Conservation (phyloP, 2,888 invertebrate genomes). For the Chrysotoxum bicinctum region DNA sequence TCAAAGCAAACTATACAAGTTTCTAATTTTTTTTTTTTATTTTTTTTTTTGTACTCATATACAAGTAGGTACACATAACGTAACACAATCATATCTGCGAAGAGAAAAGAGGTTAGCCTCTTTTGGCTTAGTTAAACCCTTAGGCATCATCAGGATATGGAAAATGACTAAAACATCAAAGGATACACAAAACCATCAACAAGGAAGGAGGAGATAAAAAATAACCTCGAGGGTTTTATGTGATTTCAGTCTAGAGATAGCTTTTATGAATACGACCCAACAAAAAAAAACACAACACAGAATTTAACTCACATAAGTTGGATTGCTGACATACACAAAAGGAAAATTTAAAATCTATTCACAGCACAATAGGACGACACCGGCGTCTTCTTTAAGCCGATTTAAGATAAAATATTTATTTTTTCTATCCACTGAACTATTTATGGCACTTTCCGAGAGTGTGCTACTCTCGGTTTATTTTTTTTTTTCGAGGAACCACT, state of each 20-base stretch:
- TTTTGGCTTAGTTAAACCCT: conserved; percentile 20
- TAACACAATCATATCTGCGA: conserved; percentile 13
- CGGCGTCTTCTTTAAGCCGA: conserved; percentile 7
- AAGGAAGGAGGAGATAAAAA: conserved; percentile 25
- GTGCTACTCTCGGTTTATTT: neutral
- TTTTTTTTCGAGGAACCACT: neutral
- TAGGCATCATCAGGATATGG: conserved; percentile 22
- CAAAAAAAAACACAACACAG: neutral
- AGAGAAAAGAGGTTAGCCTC: conserved; percentile 6
- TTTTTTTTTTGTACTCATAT: neutral
- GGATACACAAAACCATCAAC: conserved; percentile 34
- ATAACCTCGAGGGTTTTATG: neutral
- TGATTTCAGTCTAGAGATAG: neutral
- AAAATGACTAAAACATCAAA: conserved; percentile 48
- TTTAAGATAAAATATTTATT: conserved; percentile 10
- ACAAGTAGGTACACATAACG: neutral
- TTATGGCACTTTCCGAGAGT: conserved; percentile 27
- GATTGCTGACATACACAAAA: conserved; percentile 13
- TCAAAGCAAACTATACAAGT: conserved; percentile 22
- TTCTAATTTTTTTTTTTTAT: neutral
- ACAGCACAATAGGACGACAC: conserved; percentile 1
- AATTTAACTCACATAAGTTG: conserved; percentile 1
- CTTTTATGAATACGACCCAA: neutral
- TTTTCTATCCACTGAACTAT: conserved; percentile 15
- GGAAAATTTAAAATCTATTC: neutral